Conservation (phyloP, 30 jellyfish, hydroid and myxozoan genomes). For the Haliclystus octoradiatus region DNA sequence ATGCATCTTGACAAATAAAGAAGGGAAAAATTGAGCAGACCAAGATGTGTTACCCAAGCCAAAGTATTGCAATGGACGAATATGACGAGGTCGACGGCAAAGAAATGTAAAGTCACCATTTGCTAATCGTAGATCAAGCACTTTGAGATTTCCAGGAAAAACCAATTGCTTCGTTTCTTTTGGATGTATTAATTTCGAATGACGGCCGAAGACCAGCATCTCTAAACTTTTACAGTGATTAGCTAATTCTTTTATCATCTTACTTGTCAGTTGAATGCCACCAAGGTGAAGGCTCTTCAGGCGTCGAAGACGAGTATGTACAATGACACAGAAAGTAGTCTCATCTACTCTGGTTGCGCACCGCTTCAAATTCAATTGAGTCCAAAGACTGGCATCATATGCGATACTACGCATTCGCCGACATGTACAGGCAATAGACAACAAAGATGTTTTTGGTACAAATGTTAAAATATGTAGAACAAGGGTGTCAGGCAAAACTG, state of each 20-base stretch:
- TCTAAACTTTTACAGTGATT: slow-evolving; percentile 41
- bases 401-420: slow-evolving; percentile 62
- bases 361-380: slow-evolving; percentile 32
- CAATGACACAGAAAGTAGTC: slow-evolving; percentile 20
- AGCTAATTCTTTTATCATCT: slow-evolving; percentile 29
- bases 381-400: slow-evolving; percentile 67
- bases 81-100: slow-evolving; percentile 29
- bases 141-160: slow-evolving; percentile 41
- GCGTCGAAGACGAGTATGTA: slow-evolving; percentile 22
- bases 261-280: slow-evolving; percentile 28
- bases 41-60: slow-evolving; percentile 72
- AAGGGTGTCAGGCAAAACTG: slow-evolving; percentile 47
- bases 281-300: slow-evolving; percentile 60
- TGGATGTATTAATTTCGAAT: slow-evolving; percentile 24
- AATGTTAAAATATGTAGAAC: slow-evolving; percentile 45
- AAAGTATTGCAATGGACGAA: slow-evolving; percentile 22
- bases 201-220: slow-evolving; percentile 63
- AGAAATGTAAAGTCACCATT: slow-evolving; percentile 80
- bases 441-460: slow-evolving; percentile 32
- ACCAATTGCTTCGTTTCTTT: slow-evolving; percentile 14
- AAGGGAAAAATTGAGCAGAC: slow-evolving; percentile 33
- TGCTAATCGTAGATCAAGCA: slow-evolving; percentile 74
- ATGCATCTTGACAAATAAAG: slow-evolving; percentile 43
- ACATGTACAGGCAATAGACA: slow-evolving; percentile 35
- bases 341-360: slow-evolving; percentile 12